These are phyloP conservation scores for Clunio marinus DNA, from an alignment of 2,888 invertebrate species.

Conservation along the genomic window DNA sequence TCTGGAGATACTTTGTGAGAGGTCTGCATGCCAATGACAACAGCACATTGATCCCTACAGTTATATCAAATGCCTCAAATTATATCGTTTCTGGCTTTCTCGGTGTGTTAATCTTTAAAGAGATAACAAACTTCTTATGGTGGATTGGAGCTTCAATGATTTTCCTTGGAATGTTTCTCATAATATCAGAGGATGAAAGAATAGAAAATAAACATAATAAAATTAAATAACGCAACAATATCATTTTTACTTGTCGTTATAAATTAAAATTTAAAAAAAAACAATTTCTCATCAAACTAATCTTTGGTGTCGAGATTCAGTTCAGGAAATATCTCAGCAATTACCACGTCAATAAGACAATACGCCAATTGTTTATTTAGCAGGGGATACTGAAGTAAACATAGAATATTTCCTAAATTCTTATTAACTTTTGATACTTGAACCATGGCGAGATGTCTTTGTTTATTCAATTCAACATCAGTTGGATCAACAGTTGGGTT, in stretches of 20 bases:
- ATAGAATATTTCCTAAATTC: constrained; percentile 53
- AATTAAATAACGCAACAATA: background rate
- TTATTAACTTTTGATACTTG: constrained; percentile 49
- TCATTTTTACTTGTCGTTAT: too few species aligned
- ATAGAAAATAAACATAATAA: constrained; percentile 1
- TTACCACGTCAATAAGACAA: constrained; percentile 69
- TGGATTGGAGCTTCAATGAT: constrained; percentile 30
- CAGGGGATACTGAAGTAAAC: constrained; percentile 55
- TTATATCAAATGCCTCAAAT: constrained; percentile 25
- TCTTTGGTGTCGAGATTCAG: constrained; percentile 43
- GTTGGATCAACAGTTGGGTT: constrained; percentile 42
- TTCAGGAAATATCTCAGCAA: constrained; percentile 70
- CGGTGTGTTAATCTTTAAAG: constrained; percentile 3
- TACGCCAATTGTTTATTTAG: constrained; percentile 71
- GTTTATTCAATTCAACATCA: constrained; percentile 48
- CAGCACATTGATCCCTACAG: constrained; percentile 24
- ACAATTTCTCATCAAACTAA: constrained; percentile 39
- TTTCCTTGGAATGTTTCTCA: constrained; percentile 6
- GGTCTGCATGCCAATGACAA: constrained; percentile 1
- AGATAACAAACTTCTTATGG: constrained; percentile 1
- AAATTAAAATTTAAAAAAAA: too few species aligned
- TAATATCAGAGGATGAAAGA: constrained; percentile 4
- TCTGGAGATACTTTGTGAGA: constrained; percentile 24
- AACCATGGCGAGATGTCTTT: constrained; percentile 50
- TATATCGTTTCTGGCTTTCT: constrained; percentile 19